Base-by-base conservation (phyloP, 1,140 invertebrate genomes). In the Rhyzopertha dominica region DNA sequence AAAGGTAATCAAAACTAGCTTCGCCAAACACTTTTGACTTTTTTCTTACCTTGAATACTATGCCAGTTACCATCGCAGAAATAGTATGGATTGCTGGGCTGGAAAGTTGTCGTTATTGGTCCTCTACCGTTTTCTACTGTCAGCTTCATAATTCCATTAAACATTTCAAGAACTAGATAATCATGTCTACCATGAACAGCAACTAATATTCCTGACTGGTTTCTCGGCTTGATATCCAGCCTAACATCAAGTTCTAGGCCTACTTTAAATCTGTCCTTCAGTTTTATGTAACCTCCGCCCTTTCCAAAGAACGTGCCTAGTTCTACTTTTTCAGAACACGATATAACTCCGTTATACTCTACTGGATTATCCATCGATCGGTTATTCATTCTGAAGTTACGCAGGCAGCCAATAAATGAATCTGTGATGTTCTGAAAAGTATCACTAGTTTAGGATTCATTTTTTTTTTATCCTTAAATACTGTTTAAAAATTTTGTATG, bases 11-110 rank as follows among this genome's bases (percentile, higher is more conserved):
- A 1, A 12, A 46, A 17, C n/a, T 18, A 7, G 2, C n/a, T n/a
- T n/a, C n/a, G n/a, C n/a, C n/a, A n/a, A n/a, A n/a, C n/a, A n/a
- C n/a, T n/a, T n/a, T n/a, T n/a, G n/a, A n/a, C n/a, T n/a, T n/a
- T n/a, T n/a, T n/a, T 51, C 63, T 69, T 66, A 93, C 90, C 86
- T 74, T 82, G 73, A 56, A 96, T 86, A 10, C 73, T 83, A 62
- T 97, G 94, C 92, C 94, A 98, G 19, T 90, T 74, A 22, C 95
- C 94, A 72, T 98, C 91, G 65, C 95, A 98, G 18, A 92, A 75
- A 19, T 79, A 77, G 62, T 84, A 79, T 20, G 81, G 75, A n/a
- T 77, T 71, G 13, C 75, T 71, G 3, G 88, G 79, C 14, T 74
- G 78, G 62, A 83, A 93, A 1, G 72, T 78, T 1, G 90, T 80